Conservation (phyloP, 2,113 vertebrate genomes). For the Aspidoscelis tigris region DNA sequence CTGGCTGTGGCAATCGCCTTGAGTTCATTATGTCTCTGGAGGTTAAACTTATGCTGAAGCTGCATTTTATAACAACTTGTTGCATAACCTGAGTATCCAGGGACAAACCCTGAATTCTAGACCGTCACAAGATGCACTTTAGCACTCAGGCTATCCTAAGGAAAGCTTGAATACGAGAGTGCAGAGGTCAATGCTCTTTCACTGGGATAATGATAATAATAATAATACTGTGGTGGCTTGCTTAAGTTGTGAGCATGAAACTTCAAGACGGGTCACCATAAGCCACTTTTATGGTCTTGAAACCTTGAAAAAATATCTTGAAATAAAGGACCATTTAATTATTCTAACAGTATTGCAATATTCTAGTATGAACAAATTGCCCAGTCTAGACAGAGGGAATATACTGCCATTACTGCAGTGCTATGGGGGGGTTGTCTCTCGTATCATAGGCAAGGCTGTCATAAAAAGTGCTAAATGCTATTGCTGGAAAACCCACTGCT, state of each 20-base stretch:
- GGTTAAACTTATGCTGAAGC: no score
- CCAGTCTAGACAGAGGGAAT: no score
- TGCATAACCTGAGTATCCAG: not conserved
- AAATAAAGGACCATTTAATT: not conserved
- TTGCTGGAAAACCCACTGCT: no score
- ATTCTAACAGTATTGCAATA: not conserved
- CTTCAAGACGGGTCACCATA: not conserved
- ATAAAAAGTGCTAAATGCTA: no score
- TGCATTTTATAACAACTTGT: not conserved
- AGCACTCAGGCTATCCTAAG: not conserved
- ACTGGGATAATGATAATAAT: not conserved
- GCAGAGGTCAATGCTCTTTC: not conserved
- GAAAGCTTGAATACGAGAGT: not conserved
- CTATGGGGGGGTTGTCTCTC: no score
- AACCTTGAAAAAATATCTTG: not conserved
- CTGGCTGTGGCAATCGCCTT: no score
- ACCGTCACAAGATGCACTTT: not conserved
- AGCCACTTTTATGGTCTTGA: not conserved
- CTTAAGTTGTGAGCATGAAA: not conserved
- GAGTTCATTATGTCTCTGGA: no score
- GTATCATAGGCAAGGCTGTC: no score
- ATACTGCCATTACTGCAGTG: no score
- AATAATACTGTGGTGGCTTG: not conserved
- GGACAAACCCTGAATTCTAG: not conserved
- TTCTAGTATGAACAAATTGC: not conserved